Conservation (phyloP, 2,797 vertebrate genomes). For the Tiaroga cobitis region DNA sequence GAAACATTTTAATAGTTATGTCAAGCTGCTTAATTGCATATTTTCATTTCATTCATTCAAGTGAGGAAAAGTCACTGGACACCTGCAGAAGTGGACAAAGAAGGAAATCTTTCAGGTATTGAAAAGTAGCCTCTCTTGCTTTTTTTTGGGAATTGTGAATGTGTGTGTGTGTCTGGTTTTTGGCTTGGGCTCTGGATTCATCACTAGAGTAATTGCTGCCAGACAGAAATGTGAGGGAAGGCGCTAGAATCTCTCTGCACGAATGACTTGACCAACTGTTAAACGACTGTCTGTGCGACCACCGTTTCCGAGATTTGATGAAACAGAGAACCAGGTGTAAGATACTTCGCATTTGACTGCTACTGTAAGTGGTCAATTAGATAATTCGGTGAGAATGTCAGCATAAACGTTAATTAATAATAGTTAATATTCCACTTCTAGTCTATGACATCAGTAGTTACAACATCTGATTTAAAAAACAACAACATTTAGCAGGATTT, state of each 20-base stretch:
- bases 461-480: background rate
- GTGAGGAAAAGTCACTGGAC: background rate
- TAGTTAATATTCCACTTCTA: background rate
- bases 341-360: background rate
- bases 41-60: background rate
- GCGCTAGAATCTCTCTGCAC: constrained; percentile 36
- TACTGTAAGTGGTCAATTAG: background rate
- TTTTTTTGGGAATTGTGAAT: constrained; percentile 65
- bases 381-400: background rate
- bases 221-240: constrained; percentile 68
- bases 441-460: background rate
- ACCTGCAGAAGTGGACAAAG: background rate
- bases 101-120: constrained; percentile 12
- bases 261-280: constrained; percentile 57
- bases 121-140: constrained; percentile 17
- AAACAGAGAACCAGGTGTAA: background rate
- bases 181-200: constrained; percentile 67
- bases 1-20: background rate
- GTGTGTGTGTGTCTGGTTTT: constrained; percentile 58
- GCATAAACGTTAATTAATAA: background rate
- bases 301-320: background rate
- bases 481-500: background rate
- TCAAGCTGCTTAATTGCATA: background rate
- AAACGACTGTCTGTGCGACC: constrained; percentile 62
- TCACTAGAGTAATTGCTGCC: constrained; percentile 73